Evolutionary conservation across 2,797 vertebrate species (phyloP), one percentile per base, ranked within the genome.

Genomic region (Poecile montanus): DNA sequence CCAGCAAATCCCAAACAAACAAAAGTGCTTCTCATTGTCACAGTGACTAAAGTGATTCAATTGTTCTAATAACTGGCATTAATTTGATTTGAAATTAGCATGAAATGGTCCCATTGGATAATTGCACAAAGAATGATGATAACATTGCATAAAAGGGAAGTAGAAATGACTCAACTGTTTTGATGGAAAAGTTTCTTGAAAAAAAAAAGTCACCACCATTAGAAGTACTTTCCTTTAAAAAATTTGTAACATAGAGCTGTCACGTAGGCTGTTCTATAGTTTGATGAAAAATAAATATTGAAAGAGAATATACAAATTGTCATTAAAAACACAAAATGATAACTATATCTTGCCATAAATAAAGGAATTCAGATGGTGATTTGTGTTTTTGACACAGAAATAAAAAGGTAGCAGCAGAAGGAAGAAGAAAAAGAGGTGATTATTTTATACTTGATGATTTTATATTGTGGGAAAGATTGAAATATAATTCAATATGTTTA

Each of bases 131-230:
- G 13, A 67, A 44, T 30, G 1, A 48, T 18, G 8, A 60, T 13
- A 68, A 48, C 10, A 45, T 26, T 78, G 40, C 14, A 5, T 77
- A 45, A 68, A 83, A 53, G 1, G 13, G 15, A 58, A 66, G 29
- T 15, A 77, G 4, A 62, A 85, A 83, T 51, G 10, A 1, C 9
- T 88, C 29, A 80, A 44, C 3, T 9, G 20, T 56, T 77, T 86
- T 0, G 2, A 60, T 10, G 3, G 42, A 74, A 79, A 82, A 62
- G 13, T 9, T 15, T 38, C 0, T 38, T 72, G 1, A 3, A n/a
- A 56, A 10, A 10, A 6, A 29, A 32, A 11, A 0, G 1, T 2
- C 6, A 23, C 20, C 9, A 34, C 7, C 3, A 32, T 26, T 74
- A 48, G 67, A 83, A 67, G 2, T 10, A 56, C 2, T 7, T 48